These are phyloP conservation scores for Meloidogyne hapla DNA, from an alignment of 1,140 invertebrate genomes.

Conservation along the genomic window DNA sequence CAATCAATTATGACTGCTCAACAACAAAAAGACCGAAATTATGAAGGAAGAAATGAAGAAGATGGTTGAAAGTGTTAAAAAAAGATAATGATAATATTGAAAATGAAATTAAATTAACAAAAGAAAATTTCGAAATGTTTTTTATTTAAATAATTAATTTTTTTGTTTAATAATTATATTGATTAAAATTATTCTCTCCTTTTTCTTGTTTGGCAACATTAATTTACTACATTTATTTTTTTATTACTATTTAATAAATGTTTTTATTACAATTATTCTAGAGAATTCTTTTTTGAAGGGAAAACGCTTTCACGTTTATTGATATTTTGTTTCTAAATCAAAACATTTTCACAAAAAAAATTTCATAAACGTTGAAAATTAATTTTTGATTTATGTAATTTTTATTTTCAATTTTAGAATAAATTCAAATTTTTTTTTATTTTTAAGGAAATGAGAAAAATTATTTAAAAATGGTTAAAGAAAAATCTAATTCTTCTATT, in stretches of 20 bases:
- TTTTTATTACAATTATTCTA: too few relatives aligned
- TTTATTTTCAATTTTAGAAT: too few relatives aligned
- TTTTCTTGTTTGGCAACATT: not conserved
- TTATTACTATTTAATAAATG: too few relatives aligned
- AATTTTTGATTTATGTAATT: too few relatives aligned
- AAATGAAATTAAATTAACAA: not conserved
- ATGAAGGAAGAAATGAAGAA: not conserved
- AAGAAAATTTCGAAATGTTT: not conserved
- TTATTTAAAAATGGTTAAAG: not conserved
- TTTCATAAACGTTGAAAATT: too few relatives aligned
- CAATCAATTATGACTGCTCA: not conserved
- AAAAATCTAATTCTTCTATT: not conserved
- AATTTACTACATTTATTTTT: not conserved
- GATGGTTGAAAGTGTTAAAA: not conserved
- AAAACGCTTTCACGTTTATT: not conserved
- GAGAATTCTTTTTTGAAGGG: not conserved
- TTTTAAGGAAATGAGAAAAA: not conserved
- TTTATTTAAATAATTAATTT: not conserved
- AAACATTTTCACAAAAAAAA: too few relatives aligned
- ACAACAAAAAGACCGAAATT: not conserved
- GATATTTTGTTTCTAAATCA: not conserved
- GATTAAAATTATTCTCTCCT: not conserved
- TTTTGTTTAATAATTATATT: not conserved
- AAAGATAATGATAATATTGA: not conserved
- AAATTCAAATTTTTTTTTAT: not conserved